phyloP scores from a whole-genome alignment of 2,113 vertebrate genomes.

The Heliornis fulica region DNA sequence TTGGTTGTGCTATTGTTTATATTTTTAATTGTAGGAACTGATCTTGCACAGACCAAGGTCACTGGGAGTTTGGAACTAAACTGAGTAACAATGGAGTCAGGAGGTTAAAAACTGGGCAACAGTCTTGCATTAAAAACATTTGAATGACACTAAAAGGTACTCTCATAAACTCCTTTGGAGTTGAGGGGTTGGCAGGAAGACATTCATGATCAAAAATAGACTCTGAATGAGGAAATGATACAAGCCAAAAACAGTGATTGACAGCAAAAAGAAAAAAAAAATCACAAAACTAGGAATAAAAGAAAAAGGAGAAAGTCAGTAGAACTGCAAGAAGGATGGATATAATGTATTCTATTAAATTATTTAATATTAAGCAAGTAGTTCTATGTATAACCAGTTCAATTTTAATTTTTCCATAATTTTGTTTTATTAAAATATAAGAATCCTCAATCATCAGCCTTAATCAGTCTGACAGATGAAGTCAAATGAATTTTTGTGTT shows the following conservation, averaged over 20 bases:
- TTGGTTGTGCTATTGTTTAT: not conserved
- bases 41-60: not conserved
- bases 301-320: not conserved
- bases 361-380: not conserved
- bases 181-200: not conserved
- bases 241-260: not conserved
- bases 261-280: not conserved
- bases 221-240: not conserved
- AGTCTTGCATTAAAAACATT: not conserved
- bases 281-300: not conserved
- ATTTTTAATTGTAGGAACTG: not conserved
- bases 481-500: not conserved
- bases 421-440: not conserved
- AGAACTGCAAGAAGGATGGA: not conserved
- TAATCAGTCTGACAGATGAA: not conserved
- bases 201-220: not conserved
- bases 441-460: not conserved
- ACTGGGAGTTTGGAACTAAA: not conserved
- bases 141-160: not conserved
- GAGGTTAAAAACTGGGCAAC: not conserved
- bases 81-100: not conserved
- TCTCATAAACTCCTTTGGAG: not conserved
- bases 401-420: not conserved
- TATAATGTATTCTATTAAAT: not conserved
- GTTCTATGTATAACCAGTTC: not conserved